Base-by-base conservation (phyloP, 1,140 invertebrate species). In the Brachionus angularis region DNA sequence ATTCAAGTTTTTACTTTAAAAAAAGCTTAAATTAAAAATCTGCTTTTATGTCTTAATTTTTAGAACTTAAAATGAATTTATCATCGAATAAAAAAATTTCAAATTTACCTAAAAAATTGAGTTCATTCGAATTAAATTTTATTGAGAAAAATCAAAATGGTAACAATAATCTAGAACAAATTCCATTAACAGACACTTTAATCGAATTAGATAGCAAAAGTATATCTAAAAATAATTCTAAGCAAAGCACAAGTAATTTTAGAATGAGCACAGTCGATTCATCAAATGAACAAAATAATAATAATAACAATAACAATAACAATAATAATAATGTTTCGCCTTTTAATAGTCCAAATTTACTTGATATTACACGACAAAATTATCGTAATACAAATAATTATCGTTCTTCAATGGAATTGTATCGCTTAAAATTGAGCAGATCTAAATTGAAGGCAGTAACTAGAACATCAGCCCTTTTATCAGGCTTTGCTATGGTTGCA, bases 401-500 rank as follows among this genome's bases (percentile, higher is more conserved):
- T 23, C 53, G 33, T 1, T 58, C 53, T 18, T 21, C 53, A 58
- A 67, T 67, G 62, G 29, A 47, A 14, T 18, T 71, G 33, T 53
- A 71, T 29, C 46, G 47, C 18, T 64, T 74, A 31, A 44, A 73
- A 27, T 47, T 74, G 3, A 61, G 50, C 23, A 47, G 72, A 47
- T 72, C 73, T 12, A 74, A 74, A 64, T 18, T 74, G n/a, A 73
- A 74, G 49, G 72, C 73, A 29, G 73, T 72, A 4, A 73, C 64
- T 39, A 49, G 69, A 12, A 73, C 72, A n/a, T 73, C 72, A n/a
- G 73, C 73, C 21, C 50, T 74, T 1, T 53, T 74, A 34, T 53
- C 72, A 16, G 73, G 73, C 1, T 74, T 74, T 72, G 73, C 72
- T 14, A 74, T 74, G 73, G 73, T 74, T n/a, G 53, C 50, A 18